Evolutionary conservation across 2,113 vertebrate species (phyloP), one percentile per base, ranked within the genome.

Genomic region (Suricata suricatta): DNA sequence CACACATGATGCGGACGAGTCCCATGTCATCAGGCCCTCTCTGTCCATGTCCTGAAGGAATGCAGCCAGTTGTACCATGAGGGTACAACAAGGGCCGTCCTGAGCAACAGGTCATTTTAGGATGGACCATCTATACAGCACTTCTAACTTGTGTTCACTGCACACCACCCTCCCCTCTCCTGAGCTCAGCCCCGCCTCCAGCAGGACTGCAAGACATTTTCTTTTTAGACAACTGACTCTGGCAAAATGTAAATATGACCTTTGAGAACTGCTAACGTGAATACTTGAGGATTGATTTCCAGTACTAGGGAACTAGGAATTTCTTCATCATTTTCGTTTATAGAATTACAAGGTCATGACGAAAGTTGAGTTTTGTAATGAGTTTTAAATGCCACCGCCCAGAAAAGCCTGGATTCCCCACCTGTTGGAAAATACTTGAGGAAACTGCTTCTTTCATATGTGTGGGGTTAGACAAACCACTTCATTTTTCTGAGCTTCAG

Each of bases 231-330:
- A 47, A 31, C 27, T 16, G 27, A 31, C 54, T 90, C 88, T 60
- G 47, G 47, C 27, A 82, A 93, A 85, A 88, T 23, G 21, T 77
- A 68, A 89, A 82, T 64, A 69, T 64, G 93, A 95, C 88, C 90
- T 97, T 93, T 92, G 95, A 81, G 64, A 92, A 76, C 52, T 31
- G 44, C 68, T 80, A 54, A 35, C 14, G 50, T 63, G 29, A 74
- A 63, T 29, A 2, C 41, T 54, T 16, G 7, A 76, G 14, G 52
- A 38, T 38, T 72, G 69, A 71, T 69, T 72, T 82, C 81, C 66
- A 90, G 13, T 4, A 95, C 57, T 7, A 60, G 57, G 88, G 82
- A 96, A 97, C 92, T 90, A 86, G 83, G 82, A 97, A 68, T 91
- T 77, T 92, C 16, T 92, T 69, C 63, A 81, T 6, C 4, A 23